Percentiles rank a stretch among this genome's conserved stretches.
Conservation (phyloP, 2,113 vertebrate species). For the Pelvicachromis taeniatus region DNA sequence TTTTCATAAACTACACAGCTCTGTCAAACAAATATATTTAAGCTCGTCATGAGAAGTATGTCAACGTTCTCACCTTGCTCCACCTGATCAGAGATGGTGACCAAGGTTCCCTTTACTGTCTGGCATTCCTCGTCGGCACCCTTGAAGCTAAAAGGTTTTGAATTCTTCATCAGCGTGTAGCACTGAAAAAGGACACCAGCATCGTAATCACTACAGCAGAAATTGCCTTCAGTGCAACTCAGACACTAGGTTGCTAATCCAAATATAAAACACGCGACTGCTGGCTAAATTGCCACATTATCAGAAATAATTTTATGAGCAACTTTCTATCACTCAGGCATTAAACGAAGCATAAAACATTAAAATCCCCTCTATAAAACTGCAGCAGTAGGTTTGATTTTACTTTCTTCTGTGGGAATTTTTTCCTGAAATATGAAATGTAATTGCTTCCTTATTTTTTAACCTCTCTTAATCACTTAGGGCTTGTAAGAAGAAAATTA, state of each 20-base stretch:
- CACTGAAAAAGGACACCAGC: conserved; percentile 74
- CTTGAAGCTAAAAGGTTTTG: conserved; percentile 56
- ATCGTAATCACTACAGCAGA: not conserved
- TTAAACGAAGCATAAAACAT: not conserved
- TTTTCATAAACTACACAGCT: not conserved
- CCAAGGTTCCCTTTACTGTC: conserved; percentile 77
- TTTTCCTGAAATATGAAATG: not conserved
- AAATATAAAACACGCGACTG: fast-evolving
- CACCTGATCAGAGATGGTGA: conserved; percentile 81
- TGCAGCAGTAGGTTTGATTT: not conserved
- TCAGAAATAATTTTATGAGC: not conserved
- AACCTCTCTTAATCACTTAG: not conserved
- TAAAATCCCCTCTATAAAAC: not conserved
- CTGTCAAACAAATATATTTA: not conserved
- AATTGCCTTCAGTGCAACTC: not conserved
- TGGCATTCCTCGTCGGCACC: conserved; percentile 76
- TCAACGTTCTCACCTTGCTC: conserved; percentile 82
- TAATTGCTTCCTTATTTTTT: not conserved
- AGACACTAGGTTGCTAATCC: not conserved
- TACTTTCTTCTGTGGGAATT: not conserved
- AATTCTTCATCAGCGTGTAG: conserved; percentile 70
- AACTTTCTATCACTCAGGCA: not conserved
- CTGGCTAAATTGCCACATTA: not conserved
- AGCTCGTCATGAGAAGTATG: not conserved
- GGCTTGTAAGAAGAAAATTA: not conserved